phyloP scores from a whole-genome alignment of 2,888 invertebrate genomes.

The Drosophila ezoana region DNA sequence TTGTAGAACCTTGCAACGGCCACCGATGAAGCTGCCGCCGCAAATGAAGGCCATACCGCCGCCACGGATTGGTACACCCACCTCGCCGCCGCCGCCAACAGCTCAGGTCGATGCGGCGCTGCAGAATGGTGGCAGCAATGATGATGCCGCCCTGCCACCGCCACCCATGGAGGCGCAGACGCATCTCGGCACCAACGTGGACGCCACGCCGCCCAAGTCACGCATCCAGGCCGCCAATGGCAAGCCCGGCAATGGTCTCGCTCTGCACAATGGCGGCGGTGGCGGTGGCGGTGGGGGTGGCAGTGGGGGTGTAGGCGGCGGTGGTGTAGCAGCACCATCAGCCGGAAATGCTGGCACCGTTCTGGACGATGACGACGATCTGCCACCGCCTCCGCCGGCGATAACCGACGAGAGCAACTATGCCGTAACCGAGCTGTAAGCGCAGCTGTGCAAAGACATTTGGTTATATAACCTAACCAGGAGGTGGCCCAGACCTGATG shows the following conservation, averaged over 20 bases:
- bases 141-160: slow-evolving; percentile 79
- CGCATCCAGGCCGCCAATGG: slow-evolving; percentile 64
- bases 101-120: slow-evolving; percentile 43
- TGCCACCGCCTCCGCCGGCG: slow-evolving; percentile 83
- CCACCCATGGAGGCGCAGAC: slow-evolving; percentile 74
- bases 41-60: slow-evolving; percentile 85
- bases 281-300: background rate
- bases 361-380: slow-evolving; percentile 80
- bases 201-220: slow-evolving; percentile 59
- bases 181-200: slow-evolving; percentile 31
- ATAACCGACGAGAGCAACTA: slow-evolving; percentile 85
- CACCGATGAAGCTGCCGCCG: slow-evolving; percentile 84
- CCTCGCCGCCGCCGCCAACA: slow-evolving; percentile 78
- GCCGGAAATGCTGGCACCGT: slow-evolving; percentile 8
- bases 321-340: slow-evolving; percentile 2
- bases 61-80: slow-evolving; percentile 84
- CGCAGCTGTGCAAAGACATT: background rate
- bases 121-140: slow-evolving; percentile 48
- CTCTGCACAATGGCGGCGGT: slow-evolving; percentile 65
- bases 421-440: slow-evolving; percentile 85
- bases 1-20: slow-evolving; percentile 83
- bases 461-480: background rate
- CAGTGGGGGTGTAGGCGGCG: background rate
- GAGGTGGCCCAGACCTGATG: background rate
- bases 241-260: slow-evolving; percentile 57